Base-by-base conservation (phyloP, 2,888 invertebrate species). In the Girardia tigrina region DNA sequence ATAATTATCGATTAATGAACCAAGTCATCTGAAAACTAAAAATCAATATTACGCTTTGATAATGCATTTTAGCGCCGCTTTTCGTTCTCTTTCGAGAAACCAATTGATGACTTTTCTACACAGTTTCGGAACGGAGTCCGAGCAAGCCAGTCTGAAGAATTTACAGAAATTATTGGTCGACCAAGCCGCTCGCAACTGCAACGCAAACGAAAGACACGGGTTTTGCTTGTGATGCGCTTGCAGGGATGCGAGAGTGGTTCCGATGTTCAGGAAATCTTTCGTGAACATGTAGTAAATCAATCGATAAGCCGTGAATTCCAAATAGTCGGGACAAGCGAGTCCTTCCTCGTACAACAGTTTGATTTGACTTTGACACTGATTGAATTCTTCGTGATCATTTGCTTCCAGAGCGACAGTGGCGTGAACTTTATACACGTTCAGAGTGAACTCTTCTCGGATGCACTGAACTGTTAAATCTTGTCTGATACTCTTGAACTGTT, bases 401-500 rank as follows among this genome's bases (percentile, higher is more conserved):
- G 91, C 94, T 85, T 98, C 97, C 84, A 98, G 87, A 73, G 97
- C 95, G 81, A 98, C 92, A 75, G 95, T 88, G 1, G 95, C 97
- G 86, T 99, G 97, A 1, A 94, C 94, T 87, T 99, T 98, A 86
- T 99, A 98, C 14, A 98, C 98, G 82, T 91, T 88, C n/a, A 98
- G 90, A 75, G 97, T 94, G 83, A 99, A 94, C 79, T 88, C 88
- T 86, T 94, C 91, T 79, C 97, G 87, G 79, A 98, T 88, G 81
- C 95, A 93, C 88, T 98, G 98, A 72, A 95, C 97, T 78, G 97
- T 98, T 80, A 99, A 88, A 88, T 99, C 98, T 86, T 98, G 98
- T 80, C 98, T 87, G 79, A 99, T 95, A 8, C 95, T 94, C 86
- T 98, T 97, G 77, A 99, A 87, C 86, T 98, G 98, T 87, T 97